Evolutionary conservation across 2,797 vertebrate species (phyloP).

Genomic region (Glossophaga mutica): DNA sequence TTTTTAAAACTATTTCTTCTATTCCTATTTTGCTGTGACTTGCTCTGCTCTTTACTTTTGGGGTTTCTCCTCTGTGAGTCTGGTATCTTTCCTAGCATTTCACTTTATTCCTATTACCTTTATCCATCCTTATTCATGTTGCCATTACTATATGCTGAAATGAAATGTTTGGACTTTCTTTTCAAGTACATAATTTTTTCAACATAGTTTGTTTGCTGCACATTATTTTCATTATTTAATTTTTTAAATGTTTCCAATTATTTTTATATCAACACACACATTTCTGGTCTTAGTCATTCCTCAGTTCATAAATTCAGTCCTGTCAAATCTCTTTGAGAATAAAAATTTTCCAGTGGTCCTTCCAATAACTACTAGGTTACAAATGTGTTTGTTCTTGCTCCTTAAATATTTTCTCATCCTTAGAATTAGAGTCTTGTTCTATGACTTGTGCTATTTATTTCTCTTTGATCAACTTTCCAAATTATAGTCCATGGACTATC

Average conservation of each 20-base stretch:
- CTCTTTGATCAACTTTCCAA: neutral
- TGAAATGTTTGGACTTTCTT: neutral
- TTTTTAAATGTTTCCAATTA: neutral
- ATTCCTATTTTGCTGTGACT: neutral
- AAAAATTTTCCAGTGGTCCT: neutral
- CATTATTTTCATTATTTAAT: neutral
- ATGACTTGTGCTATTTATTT: neutral
- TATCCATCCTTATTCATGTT: neutral
- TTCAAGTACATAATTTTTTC: neutral
- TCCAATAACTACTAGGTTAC: neutral
- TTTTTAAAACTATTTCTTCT: neutral
- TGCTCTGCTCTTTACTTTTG: neutral
- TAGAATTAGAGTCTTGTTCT: neutral
- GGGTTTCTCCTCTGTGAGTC: neutral
- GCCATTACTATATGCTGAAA: neutral
- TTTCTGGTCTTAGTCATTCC: neutral
- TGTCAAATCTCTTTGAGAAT: neutral
- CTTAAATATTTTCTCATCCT: neutral
- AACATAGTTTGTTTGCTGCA: neutral
- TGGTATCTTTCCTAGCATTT: neutral
- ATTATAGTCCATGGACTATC: neutral
- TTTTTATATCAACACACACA: neutral
- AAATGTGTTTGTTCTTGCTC: neutral
- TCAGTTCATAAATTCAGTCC: neutral
- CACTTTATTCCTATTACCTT: neutral